Evolutionary conservation across 2,888 invertebrate species (phyloP).

Genomic region (Hoplodrina blanda): DNA sequence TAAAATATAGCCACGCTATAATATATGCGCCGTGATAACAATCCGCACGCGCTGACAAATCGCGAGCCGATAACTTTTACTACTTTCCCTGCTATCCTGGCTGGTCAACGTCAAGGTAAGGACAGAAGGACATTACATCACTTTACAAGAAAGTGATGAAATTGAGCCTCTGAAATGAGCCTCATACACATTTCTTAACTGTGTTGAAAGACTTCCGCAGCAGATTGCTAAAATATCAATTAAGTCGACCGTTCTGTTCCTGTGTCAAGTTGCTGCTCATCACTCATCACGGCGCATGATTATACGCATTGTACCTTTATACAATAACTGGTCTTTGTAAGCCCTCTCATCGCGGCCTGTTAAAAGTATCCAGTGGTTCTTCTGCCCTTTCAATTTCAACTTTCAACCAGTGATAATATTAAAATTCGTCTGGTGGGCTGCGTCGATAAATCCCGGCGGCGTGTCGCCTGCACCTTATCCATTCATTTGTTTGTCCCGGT

Average conservation of each 20-base stretch:
- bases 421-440: slow-evolving; percentile 40
- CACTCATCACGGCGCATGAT: too few species aligned
- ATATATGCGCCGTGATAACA: slow-evolving; percentile 43
- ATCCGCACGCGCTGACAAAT: slow-evolving; percentile 58
- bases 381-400: slow-evolving; percentile 4
- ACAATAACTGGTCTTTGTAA: background rate
- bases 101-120: background rate
- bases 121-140: slow-evolving; percentile 6
- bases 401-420: slow-evolving; percentile 43
- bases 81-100: slow-evolving; percentile 31
- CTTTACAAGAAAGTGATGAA: background rate
- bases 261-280: too few species aligned
- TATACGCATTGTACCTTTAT: background rate
- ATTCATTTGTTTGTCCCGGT: slow-evolving; percentile 44
- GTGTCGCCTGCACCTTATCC: slow-evolving; percentile 49
- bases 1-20: slow-evolving; percentile 12
- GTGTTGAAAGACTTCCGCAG: background rate
- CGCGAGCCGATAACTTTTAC: slow-evolving; percentile 54
- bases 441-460: slow-evolving; percentile 52
- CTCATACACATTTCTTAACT: background rate
- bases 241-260: background rate
- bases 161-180: background rate
- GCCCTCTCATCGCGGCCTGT: background rate
- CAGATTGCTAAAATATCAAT: background rate
- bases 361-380: background rate